Base-by-base conservation (phyloP, 2,888 invertebrate genomes). In the Tiliacea aurago region DNA sequence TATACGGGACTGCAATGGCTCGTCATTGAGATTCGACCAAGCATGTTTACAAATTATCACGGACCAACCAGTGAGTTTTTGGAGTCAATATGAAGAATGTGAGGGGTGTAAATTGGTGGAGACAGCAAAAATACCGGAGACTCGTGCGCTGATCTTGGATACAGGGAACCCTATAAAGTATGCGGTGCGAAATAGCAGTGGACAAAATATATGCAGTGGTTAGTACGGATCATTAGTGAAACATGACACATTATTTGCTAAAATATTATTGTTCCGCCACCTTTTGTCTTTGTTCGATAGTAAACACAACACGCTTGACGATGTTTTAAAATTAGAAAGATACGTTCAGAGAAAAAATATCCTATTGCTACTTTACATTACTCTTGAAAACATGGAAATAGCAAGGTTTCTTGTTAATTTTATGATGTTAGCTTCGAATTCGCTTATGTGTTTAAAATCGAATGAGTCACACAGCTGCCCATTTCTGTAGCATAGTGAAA, bases 61-160 rank as follows among this genome's bases (percentile, higher is more conserved):
- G 13, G 86, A 91, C 1, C 87, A 91, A 76, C 80, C 87, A 76
- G 88, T 96, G 49, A 89, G 80, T 65, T 94, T 96, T 85, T 94
- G 91, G 94, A 95, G 94, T 81, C 96, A 96, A 83, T 95, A 95
- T 84, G 93, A 93, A 51, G 96, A 95, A 84, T 96, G 96, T 71
- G 94, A 96, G 78, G 94, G 94, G 53, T 96, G 96, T 80, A 86
- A 79, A 59, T 85, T 95, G 72, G 82, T 91, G 87, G 84, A 92
- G 49, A 93, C 90, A 7, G 86, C 86, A 6, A 86, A 83, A 11
- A 80, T 94, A 49, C 73, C 86, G 4, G 78, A 85, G 11, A 87
- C 91, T 3, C 89, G 90, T 28, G 87, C 88, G 4, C 68, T 94
- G 6, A 87, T 94, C 47, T 72, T 96, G 49, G 84, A 90, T 10